phyloP scores from a whole-genome alignment of 53 echinoderm and acorn worm genomes.

The Mesocentrotus franciscanus region DNA sequence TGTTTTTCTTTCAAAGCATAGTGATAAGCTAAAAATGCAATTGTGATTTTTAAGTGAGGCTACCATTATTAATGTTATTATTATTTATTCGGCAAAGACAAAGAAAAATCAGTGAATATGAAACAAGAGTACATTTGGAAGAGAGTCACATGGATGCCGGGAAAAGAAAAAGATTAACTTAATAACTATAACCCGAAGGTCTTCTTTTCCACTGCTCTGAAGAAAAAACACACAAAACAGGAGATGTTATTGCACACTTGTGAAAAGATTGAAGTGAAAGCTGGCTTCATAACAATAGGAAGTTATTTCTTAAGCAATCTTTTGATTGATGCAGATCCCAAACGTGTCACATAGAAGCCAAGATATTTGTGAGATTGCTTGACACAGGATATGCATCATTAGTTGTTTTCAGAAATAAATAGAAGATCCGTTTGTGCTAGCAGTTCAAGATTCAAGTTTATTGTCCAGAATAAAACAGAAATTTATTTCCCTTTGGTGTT shows the following conservation, averaged over 20 bases:
- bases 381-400: not conserved
- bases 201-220: not conserved
- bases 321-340: not conserved
- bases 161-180: no score
- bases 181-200: no score
- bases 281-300: not conserved
- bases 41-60: not conserved
- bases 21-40: not conserved
- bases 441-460: not conserved
- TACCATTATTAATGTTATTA: no score
- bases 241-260: slow-evolving; percentile 22
- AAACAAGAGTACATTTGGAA: no score
- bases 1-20: not conserved
- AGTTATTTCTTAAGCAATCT: not conserved
- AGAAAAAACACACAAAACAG: not conserved
- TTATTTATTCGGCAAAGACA: no score
- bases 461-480: no score
- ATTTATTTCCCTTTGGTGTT: no score
- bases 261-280: slow-evolving; percentile 14
- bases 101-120: no score
- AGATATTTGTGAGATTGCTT: not conserved
- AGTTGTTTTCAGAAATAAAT: not conserved
- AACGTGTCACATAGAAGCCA: not conserved
- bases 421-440: not conserved
- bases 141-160: no score